Evolutionary conservation across 2,797 vertebrate genomes (phyloP).

Genomic region (Arrhamphus sclerolepis): DNA sequence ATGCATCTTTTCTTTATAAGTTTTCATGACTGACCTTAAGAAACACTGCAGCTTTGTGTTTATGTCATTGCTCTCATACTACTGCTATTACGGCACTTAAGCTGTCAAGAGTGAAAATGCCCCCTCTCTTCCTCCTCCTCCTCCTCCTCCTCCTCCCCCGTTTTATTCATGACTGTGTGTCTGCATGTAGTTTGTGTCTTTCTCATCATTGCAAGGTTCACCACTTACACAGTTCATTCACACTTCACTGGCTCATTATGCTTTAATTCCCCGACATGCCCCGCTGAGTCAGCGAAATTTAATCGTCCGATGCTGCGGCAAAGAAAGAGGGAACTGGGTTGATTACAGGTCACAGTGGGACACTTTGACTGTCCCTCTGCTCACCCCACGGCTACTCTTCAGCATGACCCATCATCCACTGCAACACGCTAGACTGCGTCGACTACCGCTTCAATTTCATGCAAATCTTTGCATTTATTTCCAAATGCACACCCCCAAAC

Average conservation of each 20-base stretch:
- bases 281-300: conserved; percentile 60
- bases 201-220: conserved; percentile 22
- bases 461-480: too few species aligned
- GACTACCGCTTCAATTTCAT: too few species aligned
- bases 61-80: conserved; percentile 28
- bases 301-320: conserved; percentile 5
- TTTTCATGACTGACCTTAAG: not conserved
- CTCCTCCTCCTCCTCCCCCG: not conserved
- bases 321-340: conserved; percentile 34
- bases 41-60: not conserved
- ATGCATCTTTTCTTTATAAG: too few species aligned
- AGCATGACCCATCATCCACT: too few species aligned
- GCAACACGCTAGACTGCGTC: too few species aligned
- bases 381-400: too few species aligned
- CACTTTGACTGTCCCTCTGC: conserved; percentile 13
- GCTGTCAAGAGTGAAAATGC: conserved; percentile 16
- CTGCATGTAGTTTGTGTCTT: not conserved
- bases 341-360: conserved; percentile 28
- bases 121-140: not conserved
- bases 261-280: conserved; percentile 16
- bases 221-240: conserved; percentile 41
- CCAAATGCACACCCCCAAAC: too few species aligned
- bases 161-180: not conserved
- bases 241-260: conserved; percentile 36
- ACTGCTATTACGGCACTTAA: conserved; percentile 45